Conservation (phyloP, 2,888 invertebrate genomes). For the Acleris emargana region DNA sequence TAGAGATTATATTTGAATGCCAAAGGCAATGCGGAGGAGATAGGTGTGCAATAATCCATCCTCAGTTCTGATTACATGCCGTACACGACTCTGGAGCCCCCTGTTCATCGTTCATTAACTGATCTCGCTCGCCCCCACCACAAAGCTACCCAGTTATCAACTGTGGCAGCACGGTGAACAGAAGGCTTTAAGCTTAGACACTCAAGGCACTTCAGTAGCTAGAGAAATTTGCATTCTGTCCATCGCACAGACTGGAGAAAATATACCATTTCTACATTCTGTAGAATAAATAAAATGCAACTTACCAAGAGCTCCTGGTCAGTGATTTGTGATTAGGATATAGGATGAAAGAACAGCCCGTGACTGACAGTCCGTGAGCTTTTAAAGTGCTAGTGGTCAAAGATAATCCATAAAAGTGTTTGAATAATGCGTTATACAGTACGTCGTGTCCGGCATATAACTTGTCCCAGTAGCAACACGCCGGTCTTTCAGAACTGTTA, state of each 20-base stretch:
- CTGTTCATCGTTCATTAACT: neutral
- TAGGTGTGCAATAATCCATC: too few species aligned
- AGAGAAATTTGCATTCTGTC: too few species aligned
- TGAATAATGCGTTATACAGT: neutral
- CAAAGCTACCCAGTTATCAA: neutral
- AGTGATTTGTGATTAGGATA: too few species aligned
- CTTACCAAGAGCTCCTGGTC: too few species aligned
- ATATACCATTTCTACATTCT: too few species aligned
- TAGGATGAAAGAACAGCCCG: neutral
- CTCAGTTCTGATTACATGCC: neutral
- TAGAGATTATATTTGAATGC: too few species aligned
- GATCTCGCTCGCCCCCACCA: neutral
- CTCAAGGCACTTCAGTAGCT: too few species aligned
- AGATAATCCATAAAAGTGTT: conserved; percentile 6
- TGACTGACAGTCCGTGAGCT: neutral
- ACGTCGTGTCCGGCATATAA: conserved; percentile 20
- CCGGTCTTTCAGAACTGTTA: conserved; percentile 33
- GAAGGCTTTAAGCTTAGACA: neutral
- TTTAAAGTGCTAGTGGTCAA: conserved; percentile 2
- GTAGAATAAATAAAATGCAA: too few species aligned
- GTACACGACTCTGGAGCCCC: neutral
- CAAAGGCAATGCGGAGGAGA: too few species aligned
- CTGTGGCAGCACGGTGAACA: neutral
- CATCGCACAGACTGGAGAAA: too few species aligned
- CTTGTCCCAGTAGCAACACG: conserved; percentile 40